Base-by-base conservation (phyloP, 2,888 invertebrate genomes). In the Dryadula phaetusa region DNA sequence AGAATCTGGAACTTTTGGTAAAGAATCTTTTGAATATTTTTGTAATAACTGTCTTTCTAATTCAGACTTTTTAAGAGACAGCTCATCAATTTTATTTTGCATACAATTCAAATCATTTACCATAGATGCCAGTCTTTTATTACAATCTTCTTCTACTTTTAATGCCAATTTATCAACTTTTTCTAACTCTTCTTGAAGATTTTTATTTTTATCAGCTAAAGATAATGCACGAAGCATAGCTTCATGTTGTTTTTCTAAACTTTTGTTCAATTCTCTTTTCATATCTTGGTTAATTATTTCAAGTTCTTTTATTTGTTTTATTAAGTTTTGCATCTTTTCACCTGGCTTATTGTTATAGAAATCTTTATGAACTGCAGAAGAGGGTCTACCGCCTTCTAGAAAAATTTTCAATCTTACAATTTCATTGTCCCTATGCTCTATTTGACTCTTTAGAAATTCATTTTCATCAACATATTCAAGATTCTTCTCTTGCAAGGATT, bases 161-260 rank as follows among this genome's bases (percentile, higher is more conserved):
- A 97, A 83, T 2, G 97, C 96, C 72, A 96, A 94, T 73, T 94
- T 93, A 81, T 96, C 96, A 56, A 97, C 94, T 79, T 96, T 96
- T 72, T 94, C 93, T 71, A 97, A 79, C 82, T 96, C 96, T 67
- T 95, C 94, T 83, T 96, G 95, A 61, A 97, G 82, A 66, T 89
- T 89, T 79, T 94, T 94, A 77, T 96, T 97, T 75, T 95, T 94
- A 73, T 96, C 95, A n/a, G 96, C 96, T 62, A 96, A 91, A 77
- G 93, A 93, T 49, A 97, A 86, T 5, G 97, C 96, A 73, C 95
- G 90, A 52, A 95, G 91, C 96, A 97, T 97, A 4, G 97, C 97
- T 81, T 97, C 96, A 83, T 97, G 97, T 78, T 96, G 95, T 77
- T 95, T 95, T 63, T 93, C 90, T 67, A 95, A 81, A 20, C 94